Evolutionary conservation across 2,113 vertebrate species (phyloP).

Genomic region (Trichomycterus rosablanca): DNA sequence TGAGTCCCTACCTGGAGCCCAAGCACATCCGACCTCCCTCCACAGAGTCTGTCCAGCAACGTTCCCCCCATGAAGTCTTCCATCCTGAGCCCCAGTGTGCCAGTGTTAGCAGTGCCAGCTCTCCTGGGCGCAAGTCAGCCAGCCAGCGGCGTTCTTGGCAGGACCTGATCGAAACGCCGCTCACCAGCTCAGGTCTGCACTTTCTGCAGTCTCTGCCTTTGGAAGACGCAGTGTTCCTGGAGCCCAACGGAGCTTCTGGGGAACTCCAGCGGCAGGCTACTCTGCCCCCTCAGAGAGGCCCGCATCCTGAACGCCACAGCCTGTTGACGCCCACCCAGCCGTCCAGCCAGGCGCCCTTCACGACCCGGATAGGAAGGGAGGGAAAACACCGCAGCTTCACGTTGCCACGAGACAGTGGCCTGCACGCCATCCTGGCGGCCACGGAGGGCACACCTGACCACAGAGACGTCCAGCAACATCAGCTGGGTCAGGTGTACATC

Average conservation of each 20-base stretch:
- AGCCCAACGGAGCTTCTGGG: slow-evolving; percentile 70
- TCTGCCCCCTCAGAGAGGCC: slow-evolving; percentile 85
- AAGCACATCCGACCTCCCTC: slow-evolving; percentile 90
- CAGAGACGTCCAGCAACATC: slow-evolving; percentile 72
- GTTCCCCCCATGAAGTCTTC: slow-evolving; percentile 90
- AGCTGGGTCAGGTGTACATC: slow-evolving; percentile 65
- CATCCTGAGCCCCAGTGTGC: slow-evolving; percentile 72
- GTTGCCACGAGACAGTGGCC: slow-evolving; percentile 89
- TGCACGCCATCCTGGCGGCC: slow-evolving; percentile 86
- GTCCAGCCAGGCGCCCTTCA: slow-evolving; percentile 40
- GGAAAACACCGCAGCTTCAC: slow-evolving; percentile 94
- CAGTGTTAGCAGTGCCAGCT: slow-evolving; percentile 66
- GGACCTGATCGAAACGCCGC: slow-evolving; percentile 88
- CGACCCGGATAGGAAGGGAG: slow-evolving; percentile 64
- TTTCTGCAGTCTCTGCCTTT: slow-evolving; percentile 91
- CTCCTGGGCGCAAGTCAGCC: slow-evolving; percentile 79
- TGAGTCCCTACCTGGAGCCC: slow-evolving; percentile 90
- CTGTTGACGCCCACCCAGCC: slow-evolving; percentile 67
- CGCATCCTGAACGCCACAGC: slow-evolving; percentile 86
- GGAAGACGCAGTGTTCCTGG: slow-evolving; percentile 80
- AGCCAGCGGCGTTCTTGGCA: slow-evolving; percentile 93
- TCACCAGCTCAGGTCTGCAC: slow-evolving; percentile 85
- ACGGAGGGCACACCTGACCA: slow-evolving; percentile 70
- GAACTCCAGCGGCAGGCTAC: slow-evolving; percentile 92
- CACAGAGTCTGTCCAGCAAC: slow-evolving; percentile 92